These are phyloP conservation scores for Silvanus unidentatus DNA, from an alignment of 2,888 invertebrate genomes.

Conservation along the genomic window DNA sequence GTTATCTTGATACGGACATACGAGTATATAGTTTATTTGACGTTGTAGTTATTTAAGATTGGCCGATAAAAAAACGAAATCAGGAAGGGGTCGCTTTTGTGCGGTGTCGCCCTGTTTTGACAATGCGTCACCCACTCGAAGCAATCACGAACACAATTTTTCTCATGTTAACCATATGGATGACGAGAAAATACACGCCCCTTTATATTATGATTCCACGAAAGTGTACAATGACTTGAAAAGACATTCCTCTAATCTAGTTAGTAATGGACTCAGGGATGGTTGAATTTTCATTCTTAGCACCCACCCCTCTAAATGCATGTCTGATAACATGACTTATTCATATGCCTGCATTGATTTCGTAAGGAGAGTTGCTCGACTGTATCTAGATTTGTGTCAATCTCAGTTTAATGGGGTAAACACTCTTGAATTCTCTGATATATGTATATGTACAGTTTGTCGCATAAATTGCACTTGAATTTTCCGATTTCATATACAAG, in stretches of 20 bases:
- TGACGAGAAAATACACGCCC: constrained; percentile 5
- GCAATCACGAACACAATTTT: constrained; percentile 32
- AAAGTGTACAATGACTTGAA: too few species aligned
- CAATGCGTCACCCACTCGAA: constrained; percentile 35
- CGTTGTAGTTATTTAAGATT: constrained; percentile 36
- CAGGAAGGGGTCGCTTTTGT: constrained; percentile 13
- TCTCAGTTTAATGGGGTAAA: constrained; percentile 12
- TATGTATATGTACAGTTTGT: too few species aligned
- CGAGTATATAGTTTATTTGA: constrained; percentile 32
- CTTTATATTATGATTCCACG: constrained; percentile 10
- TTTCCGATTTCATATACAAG: too few species aligned
- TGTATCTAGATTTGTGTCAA: constrained; percentile 33
- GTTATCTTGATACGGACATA: constrained; percentile 28
- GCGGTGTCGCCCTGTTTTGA: constrained; percentile 28
- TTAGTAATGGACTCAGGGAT: too few species aligned
- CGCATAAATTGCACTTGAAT: too few species aligned
- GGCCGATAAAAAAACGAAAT: constrained; percentile 20
- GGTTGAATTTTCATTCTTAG: too few species aligned
- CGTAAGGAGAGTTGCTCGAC: constrained; percentile 19
- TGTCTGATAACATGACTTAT: constrained; percentile 14
- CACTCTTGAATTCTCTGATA: too few species aligned
- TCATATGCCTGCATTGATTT: constrained; percentile 34
- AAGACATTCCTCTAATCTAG: too few species aligned
- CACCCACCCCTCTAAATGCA: too few species aligned
- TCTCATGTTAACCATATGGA: constrained; percentile 9